phyloP scores from a whole-genome alignment of 2,888 invertebrate species.

The Drosophila eohydei region DNA sequence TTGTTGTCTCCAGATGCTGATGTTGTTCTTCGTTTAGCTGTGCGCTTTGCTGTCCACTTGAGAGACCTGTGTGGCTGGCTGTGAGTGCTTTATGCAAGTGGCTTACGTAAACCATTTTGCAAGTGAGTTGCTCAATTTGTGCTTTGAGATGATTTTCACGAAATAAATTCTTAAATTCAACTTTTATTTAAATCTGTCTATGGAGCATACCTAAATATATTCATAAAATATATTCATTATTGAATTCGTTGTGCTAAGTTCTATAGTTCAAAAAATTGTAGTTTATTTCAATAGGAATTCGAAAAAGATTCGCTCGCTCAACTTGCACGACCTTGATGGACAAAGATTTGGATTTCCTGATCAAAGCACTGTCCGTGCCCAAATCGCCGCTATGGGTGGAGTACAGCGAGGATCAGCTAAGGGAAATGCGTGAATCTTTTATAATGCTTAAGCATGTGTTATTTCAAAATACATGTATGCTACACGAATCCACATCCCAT shows the following conservation, averaged over 20 bases:
- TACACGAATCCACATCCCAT: background rate
- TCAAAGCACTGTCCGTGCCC: conserved; percentile 52
- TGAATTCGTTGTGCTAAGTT: background rate
- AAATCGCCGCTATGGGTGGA: conserved; percentile 38
- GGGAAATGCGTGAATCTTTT: conserved; percentile 67
- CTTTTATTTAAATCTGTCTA: no score
- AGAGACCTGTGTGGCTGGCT: conserved; percentile 1
- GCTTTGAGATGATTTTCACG: conserved; percentile 20
- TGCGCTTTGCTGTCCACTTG: conserved; percentile 39
- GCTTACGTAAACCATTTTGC: conserved; percentile 28
- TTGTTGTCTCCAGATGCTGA: conserved; percentile 13
- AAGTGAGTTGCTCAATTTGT: conserved; percentile 58
- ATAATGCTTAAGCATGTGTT: conserved; percentile 41
- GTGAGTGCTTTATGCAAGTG: background rate
- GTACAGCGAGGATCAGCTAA: conserved; percentile 41
- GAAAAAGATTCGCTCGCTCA: background rate
- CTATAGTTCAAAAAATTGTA: background rate
- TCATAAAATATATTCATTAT: no score
- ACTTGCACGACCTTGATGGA: conserved; percentile 44
- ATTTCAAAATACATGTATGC: conserved; percentile 2
- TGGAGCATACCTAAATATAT: no score
- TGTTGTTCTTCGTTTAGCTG: conserved; percentile 26
- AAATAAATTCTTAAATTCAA: conserved; percentile 1
- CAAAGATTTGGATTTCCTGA: conserved; percentile 62
- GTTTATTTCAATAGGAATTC: conserved; percentile 8